phyloP scores from a whole-genome alignment of 2,888 invertebrate species.

The Embidobia sp. region DNA sequence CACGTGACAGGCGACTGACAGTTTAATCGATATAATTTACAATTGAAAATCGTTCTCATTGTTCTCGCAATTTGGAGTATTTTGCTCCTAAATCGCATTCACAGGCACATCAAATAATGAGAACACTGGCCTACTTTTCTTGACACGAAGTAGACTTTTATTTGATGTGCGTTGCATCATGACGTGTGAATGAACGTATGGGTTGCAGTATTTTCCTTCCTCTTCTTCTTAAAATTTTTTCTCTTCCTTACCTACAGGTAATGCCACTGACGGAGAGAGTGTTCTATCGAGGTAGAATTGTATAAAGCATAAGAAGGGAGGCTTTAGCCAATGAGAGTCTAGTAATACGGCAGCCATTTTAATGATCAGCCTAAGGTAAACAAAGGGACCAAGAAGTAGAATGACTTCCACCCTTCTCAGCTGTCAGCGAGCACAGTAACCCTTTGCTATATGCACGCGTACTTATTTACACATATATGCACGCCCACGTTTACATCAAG shows the following conservation, averaged over 20 bases:
- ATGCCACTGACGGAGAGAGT: constrained; percentile 69
- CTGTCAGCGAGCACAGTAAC: constrained; percentile 58
- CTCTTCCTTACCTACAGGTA: constrained; percentile 53
- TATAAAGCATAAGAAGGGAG: constrained; percentile 69
- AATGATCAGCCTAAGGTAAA: constrained; percentile 81
- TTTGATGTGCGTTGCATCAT: constrained; percentile 54
- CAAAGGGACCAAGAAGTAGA: constrained; percentile 74
- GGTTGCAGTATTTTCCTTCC: constrained; percentile 57
- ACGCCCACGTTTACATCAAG: constrained; percentile 78
- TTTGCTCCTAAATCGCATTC: not conserved
- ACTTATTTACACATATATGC: constrained; percentile 71
- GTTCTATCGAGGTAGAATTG: constrained; percentile 68
- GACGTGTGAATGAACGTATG: constrained; percentile 62
- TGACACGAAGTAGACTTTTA: constrained; percentile 57
- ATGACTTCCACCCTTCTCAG: constrained; percentile 64
- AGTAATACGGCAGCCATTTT: constrained; percentile 81
- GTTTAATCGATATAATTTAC: too few species aligned
- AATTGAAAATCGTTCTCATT: too few species aligned
- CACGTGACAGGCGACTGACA: too few species aligned
- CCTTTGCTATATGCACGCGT: constrained; percentile 63
- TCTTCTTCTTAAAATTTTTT: constrained; percentile 43
- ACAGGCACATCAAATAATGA: constrained; percentile 40
- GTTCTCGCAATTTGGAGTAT: too few species aligned
- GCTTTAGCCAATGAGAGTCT: constrained; percentile 78
- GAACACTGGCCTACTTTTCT: constrained; percentile 63